These are phyloP conservation scores for Tetanocera ferruginea DNA, from an alignment of 2,888 invertebrate species.

Conservation along the genomic window DNA sequence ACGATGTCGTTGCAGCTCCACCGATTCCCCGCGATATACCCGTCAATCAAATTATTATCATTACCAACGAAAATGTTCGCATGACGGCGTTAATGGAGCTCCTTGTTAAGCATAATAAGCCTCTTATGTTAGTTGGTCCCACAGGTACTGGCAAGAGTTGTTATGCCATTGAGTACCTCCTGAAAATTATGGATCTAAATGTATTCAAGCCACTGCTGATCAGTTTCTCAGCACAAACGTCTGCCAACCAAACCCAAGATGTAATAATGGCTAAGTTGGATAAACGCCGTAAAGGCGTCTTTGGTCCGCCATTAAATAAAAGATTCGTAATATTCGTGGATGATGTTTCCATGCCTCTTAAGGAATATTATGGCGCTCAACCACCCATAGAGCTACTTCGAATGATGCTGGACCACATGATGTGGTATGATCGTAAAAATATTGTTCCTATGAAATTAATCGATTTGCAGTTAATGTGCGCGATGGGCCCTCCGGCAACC, in stretches of 20 bases:
- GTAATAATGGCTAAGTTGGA: constrained; percentile 95
- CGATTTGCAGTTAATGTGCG: constrained; percentile 89
- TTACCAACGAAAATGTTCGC: constrained; percentile 90
- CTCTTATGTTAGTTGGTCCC: constrained; percentile 90
- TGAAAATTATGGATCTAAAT: constrained; percentile 83
- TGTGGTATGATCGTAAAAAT: constrained; percentile 91
- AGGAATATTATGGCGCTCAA: constrained; percentile 88
- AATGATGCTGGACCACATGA: constrained; percentile 90
- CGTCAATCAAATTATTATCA: constrained; percentile 95
- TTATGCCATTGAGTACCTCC: constrained; percentile 85
- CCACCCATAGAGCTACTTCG: constrained; percentile 93
- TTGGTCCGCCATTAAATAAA: constrained; percentile 92
- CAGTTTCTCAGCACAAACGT: constrained; percentile 94
- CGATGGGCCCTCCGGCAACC: constrained; percentile 85
- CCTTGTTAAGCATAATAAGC: constrained; percentile 84
- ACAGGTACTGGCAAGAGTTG: constrained; percentile 97
- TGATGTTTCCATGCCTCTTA: constrained; percentile 95
- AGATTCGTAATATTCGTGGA: constrained; percentile 93
- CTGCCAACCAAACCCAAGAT: constrained; percentile 93
- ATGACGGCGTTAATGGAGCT: constrained; percentile 84
- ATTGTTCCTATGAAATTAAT: constrained; percentile 83
- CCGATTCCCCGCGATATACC: constrained; percentile 90
- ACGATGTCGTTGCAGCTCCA: constrained; percentile 81
- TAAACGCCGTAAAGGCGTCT: constrained; percentile 92
- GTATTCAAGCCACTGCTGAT: constrained; percentile 88